Evolutionary conservation across 1,140 invertebrate species (phyloP).

Genomic region (Drosophila burlai): DNA sequence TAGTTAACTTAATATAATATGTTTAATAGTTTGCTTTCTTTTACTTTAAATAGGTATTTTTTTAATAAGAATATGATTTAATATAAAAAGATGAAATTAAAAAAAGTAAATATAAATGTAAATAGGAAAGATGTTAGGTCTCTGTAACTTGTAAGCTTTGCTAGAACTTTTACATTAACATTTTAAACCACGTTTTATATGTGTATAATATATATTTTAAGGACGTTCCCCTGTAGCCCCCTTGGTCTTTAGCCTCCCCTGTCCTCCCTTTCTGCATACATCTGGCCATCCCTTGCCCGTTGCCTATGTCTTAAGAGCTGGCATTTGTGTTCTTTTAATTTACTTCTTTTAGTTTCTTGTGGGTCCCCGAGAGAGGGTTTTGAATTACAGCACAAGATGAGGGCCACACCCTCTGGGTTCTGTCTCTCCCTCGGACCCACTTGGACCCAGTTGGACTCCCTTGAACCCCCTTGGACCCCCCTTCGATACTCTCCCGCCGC

Average conservation of each 20-base stretch:
- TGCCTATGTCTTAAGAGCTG: conserved; percentile 21
- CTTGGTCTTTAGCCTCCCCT: conserved; percentile 5
- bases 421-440: background rate
- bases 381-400: conserved; percentile 60
- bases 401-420: conserved; percentile 38
- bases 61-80: background rate
- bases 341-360: conserved; percentile 55
- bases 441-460: background rate
- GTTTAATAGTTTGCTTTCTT: background rate
- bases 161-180: background rate
- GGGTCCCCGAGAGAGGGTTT: conserved; percentile 55
- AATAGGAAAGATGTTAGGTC: background rate
- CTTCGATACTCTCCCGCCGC: background rate
- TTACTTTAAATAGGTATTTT: background rate
- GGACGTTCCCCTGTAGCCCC: background rate
- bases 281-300: conserved; percentile 2
- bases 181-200: background rate
- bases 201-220: background rate
- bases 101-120: background rate
- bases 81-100: background rate
- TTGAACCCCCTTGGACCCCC: too few species aligned
- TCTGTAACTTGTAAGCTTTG: background rate
- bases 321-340: conserved; percentile 64
- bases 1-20: background rate
- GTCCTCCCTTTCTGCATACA: background rate